These are phyloP conservation scores for Crypturellus undulatus DNA, from an alignment of 2,113 vertebrate genomes.

Conservation along the genomic window DNA sequence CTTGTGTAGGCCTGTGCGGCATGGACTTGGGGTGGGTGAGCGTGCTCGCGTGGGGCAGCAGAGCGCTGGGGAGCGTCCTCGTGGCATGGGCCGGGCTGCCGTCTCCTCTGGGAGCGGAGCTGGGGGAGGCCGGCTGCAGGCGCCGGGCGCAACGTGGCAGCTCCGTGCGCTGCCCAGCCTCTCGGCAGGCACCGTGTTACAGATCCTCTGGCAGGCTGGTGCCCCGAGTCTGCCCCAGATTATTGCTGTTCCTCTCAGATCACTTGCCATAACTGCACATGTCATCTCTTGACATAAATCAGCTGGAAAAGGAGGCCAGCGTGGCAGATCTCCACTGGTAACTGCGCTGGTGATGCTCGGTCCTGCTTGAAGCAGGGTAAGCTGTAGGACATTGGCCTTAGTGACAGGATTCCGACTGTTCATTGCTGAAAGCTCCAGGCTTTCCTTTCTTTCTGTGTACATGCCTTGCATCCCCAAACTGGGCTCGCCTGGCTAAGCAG, in stretches of 20 bases:
- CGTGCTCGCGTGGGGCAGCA: rapidly evolving
- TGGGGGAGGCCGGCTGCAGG: not conserved
- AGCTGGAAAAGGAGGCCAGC: rapidly evolving
- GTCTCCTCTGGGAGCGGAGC: rapidly evolving
- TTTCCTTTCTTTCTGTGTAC: not conserved
- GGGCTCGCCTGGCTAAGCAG: not conserved
- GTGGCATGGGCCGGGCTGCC: rapidly evolving
- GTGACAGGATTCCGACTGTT: not conserved
- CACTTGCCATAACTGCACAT: not conserved
- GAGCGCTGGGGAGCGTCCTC: not conserved
- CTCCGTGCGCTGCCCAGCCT: too few species aligned
- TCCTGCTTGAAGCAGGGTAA: not conserved
- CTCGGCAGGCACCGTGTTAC: not conserved
- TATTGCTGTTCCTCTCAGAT: too few species aligned
- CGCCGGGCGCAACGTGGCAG: not conserved
- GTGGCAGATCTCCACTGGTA: not conserved
- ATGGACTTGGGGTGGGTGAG: not conserved
- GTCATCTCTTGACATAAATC: not conserved
- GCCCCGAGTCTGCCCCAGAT: too few species aligned
- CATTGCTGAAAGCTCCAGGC: not conserved
- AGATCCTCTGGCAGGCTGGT: not conserved
- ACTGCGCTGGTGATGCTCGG: not conserved
- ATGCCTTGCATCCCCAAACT: not conserved
- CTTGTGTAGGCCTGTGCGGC: not conserved
- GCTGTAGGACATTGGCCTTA: not conserved